Percentiles rank a stretch among this genome's conserved stretches.
Conservation (phyloP, 35 echinoderm and acorn worm genomes). For the Patiria miniata region DNA sequence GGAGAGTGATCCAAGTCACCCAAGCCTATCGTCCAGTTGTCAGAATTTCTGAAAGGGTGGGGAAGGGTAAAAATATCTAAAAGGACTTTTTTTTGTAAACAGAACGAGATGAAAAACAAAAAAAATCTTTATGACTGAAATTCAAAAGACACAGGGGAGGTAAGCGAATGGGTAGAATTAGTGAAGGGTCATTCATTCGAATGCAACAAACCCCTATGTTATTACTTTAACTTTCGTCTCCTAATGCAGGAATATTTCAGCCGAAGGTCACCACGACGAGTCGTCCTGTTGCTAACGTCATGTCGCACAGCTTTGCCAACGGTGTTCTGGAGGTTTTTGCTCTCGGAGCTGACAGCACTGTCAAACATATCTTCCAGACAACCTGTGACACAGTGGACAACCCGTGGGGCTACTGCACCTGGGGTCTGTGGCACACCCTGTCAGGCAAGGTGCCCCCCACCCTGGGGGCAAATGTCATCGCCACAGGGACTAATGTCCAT, state of each 20-base stretch:
- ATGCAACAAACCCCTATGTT: no score
- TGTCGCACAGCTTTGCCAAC: constrained; percentile 58
- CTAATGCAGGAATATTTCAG: neutral
- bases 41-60: no score
- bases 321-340: constrained; percentile 48
- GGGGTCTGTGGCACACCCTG: constrained; percentile 59
- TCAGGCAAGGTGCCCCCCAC: constrained; percentile 25
- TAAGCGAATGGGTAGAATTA: no score
- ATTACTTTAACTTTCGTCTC: neutral
- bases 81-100: no score
- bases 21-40: no score
- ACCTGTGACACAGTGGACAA: constrained; percentile 76
- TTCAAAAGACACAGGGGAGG: no score
- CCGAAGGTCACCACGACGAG: constrained; percentile 26
- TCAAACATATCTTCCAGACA: constrained; percentile 60
- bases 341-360: constrained; percentile 43
- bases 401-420: constrained; percentile 83
- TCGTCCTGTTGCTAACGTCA: constrained; percentile 47
- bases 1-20: no score
- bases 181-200: no score
- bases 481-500: constrained; percentile 58
- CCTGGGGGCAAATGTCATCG: constrained; percentile 38
- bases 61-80: no score
- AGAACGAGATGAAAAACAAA: no score
- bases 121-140: neutral